Evolutionary conservation across 2,797 vertebrate species (phyloP), one percentile per base, ranked within the genome.

Genomic region (Iguana delicatissima): DNA sequence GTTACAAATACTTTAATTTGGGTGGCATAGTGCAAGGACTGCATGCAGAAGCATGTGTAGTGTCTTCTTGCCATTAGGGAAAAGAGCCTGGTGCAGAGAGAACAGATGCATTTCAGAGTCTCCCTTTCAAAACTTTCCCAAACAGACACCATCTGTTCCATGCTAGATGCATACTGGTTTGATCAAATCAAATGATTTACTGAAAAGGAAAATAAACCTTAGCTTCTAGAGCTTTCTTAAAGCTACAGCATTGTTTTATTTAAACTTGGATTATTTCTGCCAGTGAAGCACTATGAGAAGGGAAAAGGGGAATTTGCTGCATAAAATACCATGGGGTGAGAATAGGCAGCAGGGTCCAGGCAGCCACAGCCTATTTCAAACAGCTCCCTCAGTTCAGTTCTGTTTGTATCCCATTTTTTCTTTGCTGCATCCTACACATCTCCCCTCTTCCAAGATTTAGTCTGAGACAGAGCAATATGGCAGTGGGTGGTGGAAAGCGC

Each of bases 171-270:
- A 95, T 95, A 92, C 93, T 95, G 94, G 95, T 93, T 95, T 96
- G 95, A 96, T 96, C 94, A 96, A 96, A 96, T 96, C 96, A 96
- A 96, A 95, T 96, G 95, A 95, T 87, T 95, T 95, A 93, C 95
- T 96, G 94, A 93, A 96, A 96, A 94, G 88, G 96, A 96, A 96
- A 96, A 87, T 95, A 94, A 84, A 93, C 94, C 94, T 95, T 95
- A 96, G 93, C 92, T 92, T 89, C 96, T 96, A 29, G 91, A 92
- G 95, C 91, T 95, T 96, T 96, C 95, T 95, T 96, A 96, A 97
- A 96, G 95, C 91, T 95, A 85, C 0, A 4, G 93, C 80, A 95
- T 32, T 89, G 87, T 89, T 94, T 90, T n/a, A 1, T 94, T 92
- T 18, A 69, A 88, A 77, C 93, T 89, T 84, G 84, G 86, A 29